Conservation (phyloP, 2,113 vertebrate species). For the Trachemys scripta region DNA sequence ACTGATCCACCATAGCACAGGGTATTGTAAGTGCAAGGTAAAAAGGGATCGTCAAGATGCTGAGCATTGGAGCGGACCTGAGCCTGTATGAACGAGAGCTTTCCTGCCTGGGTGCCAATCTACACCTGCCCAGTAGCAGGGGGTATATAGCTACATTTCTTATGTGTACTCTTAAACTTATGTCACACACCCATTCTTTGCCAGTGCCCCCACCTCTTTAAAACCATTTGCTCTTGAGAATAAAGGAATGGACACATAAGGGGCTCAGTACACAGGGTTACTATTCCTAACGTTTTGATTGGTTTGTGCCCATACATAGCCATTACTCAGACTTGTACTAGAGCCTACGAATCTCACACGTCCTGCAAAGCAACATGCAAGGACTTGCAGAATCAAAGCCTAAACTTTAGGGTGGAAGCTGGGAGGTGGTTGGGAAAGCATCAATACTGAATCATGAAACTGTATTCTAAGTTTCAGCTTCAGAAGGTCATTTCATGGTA, state of each 20-base stretch:
- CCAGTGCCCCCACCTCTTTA: neutral
- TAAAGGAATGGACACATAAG: neutral
- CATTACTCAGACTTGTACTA: accelerated
- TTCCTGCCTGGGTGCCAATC: neutral
- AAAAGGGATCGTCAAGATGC: neutral
- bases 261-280: neutral
- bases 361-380: neutral
- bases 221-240: neutral
- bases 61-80: neutral
- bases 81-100: neutral
- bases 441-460: conserved; percentile 9
- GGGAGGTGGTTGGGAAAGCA: neutral
- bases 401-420: neutral
- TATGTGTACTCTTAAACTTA: neutral
- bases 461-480: neutral
- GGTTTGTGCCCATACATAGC: neutral
- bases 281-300: neutral
- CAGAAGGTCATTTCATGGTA: neutral
- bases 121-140: neutral
- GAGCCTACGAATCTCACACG: neutral
- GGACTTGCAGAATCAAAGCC: neutral
- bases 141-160: neutral
- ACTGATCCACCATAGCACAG: neutral
- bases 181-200: neutral
- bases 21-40: neutral